Evolutionary conservation across 2,888 invertebrate species (phyloP).

Genomic region (Clanis bilineata): DNA sequence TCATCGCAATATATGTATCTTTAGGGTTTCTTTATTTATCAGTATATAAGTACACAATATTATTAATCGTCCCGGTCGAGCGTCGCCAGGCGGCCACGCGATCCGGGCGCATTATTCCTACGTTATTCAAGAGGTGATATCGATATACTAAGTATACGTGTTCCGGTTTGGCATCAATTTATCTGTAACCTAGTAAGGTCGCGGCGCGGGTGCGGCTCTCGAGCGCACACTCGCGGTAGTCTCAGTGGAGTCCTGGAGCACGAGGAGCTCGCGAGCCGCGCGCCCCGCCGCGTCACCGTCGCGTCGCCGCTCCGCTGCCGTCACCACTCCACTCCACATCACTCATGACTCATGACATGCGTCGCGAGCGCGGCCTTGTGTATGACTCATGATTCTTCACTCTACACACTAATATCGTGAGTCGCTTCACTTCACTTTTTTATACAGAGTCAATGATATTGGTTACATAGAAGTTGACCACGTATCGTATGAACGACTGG

Average conservation of each 20-base stretch:
- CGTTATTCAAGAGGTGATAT: slow-evolving; percentile 73
- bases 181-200: slow-evolving; percentile 65
- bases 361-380: slow-evolving; percentile 34
- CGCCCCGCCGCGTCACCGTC: neutral
- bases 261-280: slow-evolving; percentile 32
- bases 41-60: slow-evolving; percentile 73
- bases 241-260: too few species aligned
- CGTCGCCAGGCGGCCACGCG: slow-evolving; percentile 30
- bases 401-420: neutral
- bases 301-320: slow-evolving; percentile 32
- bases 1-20: slow-evolving; percentile 72
- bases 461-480: neutral
- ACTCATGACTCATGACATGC: slow-evolving; percentile 20
- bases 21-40: slow-evolving; percentile 58
- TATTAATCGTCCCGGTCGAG: slow-evolving; percentile 52
- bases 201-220: slow-evolving; percentile 37
- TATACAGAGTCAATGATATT: neutral
- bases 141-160: slow-evolving; percentile 75
- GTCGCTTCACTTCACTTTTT: neutral
- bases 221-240: slow-evolving; percentile 23
- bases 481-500: neutral
- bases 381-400: neutral
- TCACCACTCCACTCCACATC: slow-evolving; percentile 35
- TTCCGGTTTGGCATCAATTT: slow-evolving; percentile 78
- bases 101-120: slow-evolving; percentile 62